These are phyloP conservation scores for Cetonia aurata DNA, from an alignment of 2,888 invertebrate species.

Conservation along the genomic window DNA sequence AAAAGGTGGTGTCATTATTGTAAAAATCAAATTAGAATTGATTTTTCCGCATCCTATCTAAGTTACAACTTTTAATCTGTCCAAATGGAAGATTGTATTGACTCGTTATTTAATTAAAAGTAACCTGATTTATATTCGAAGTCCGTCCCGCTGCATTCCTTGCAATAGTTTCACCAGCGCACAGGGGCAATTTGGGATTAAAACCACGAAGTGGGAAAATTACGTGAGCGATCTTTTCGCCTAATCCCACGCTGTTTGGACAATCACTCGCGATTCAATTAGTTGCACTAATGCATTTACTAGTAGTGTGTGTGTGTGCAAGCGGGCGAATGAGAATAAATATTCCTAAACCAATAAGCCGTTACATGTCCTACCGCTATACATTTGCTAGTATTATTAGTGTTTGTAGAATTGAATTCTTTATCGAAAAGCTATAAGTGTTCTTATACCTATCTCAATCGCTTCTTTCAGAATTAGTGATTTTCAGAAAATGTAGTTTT, in stretches of 20 bases:
- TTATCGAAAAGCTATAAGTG: no score
- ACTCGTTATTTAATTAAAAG: conserved; percentile 13
- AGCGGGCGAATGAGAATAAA: no score
- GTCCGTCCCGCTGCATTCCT: conserved; percentile 1
- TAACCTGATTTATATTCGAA: conserved; percentile 7
- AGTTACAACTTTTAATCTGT: conserved; percentile 2
- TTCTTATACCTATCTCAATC: no score
- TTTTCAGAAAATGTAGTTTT: no score
- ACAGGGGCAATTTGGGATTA: conserved; percentile 11
- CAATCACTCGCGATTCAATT: conserved; percentile 8
- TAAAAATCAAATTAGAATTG: no score
- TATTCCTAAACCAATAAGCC: no score
- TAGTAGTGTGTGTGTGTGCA: neutral
- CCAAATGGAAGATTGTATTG: conserved; percentile 5
- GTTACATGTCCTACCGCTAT: no score
- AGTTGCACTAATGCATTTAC: neutral
- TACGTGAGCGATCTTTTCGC: conserved; percentile 16
- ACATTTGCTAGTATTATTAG: no score
- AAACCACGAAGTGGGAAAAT: conserved; percentile 11
- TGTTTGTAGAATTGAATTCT: no score
- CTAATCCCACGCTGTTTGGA: conserved; percentile 13
- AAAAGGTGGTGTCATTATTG: no score
- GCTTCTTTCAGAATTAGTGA: no score
- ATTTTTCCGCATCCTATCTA: neutral
- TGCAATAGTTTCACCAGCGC: conserved; percentile 7